Conservation (phyloP, 2,113 vertebrate genomes). For the Chlamydotis undulata region DNA sequence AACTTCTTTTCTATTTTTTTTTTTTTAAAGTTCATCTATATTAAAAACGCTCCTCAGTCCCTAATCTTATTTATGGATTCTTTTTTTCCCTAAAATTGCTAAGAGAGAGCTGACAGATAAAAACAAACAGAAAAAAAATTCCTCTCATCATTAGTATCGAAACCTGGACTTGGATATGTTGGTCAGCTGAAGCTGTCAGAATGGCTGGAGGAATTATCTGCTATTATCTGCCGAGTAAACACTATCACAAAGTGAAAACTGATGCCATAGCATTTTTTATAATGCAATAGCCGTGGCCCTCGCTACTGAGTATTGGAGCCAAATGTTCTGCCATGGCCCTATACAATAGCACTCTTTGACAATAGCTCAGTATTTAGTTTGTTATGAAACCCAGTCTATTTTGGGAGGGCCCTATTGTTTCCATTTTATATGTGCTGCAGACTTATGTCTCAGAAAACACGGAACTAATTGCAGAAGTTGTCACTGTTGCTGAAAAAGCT, state of each 20-base stretch:
- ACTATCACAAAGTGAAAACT: slow-evolving; percentile 9
- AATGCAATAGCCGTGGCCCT: neutral
- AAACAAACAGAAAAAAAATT: neutral
- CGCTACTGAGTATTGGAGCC: neutral
- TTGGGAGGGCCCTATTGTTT: slow-evolving; percentile 63
- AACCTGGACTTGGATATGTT: neutral
- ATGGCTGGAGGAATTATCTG: slow-evolving; percentile 53
- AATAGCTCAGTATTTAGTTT: slow-evolving; percentile 34
- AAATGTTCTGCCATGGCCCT: slow-evolving; percentile 55
- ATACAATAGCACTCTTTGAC: slow-evolving; percentile 41
- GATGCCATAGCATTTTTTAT: slow-evolving; percentile 42
- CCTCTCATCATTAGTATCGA: neutral
- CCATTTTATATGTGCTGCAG: slow-evolving; percentile 25
- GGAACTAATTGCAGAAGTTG: neutral
- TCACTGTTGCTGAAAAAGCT: neutral
- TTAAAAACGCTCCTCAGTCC: neutral
- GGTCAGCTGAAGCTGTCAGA: slow-evolving; percentile 58
- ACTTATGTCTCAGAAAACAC: neutral
- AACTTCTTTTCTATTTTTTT: neutral
- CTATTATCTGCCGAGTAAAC: slow-evolving; percentile 47
- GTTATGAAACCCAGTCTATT: slow-evolving; percentile 66
- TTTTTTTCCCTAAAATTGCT: neutral
- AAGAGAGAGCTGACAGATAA: neutral
- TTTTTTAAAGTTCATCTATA: neutral
- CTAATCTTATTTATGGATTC: neutral